These are phyloP conservation scores for Spheniscus humboldti DNA, from an alignment of 2,797 vertebrate species.

Conservation along the genomic window DNA sequence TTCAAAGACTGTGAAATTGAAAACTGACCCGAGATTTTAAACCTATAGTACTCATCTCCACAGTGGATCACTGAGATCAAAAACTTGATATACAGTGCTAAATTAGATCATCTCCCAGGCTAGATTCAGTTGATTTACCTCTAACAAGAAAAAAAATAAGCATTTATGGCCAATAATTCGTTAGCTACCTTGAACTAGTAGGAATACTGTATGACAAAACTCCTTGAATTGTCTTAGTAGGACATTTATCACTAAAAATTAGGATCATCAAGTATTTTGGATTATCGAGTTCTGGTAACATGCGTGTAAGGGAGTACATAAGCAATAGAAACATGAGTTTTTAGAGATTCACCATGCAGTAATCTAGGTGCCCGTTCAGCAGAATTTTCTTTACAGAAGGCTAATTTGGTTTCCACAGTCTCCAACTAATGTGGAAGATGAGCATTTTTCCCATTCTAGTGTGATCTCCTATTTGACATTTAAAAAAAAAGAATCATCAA, in stretches of 20 bases:
- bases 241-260: neutral
- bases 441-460: neutral
- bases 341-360: neutral
- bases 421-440: neutral
- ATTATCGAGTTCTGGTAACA: neutral
- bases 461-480: neutral
- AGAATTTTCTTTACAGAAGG: neutral
- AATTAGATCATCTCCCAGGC: neutral
- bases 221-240: neutral
- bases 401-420: neutral
- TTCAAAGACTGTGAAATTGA: neutral
- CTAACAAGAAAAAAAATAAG: neutral
- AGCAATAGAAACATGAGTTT: neutral
- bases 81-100: neutral
- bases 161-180: neutral
- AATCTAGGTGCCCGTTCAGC: neutral
- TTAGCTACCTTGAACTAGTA: neutral
- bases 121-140: neutral
- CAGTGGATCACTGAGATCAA: neutral
- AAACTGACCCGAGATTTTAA: neutral
- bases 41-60: too few species aligned
- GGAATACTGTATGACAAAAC: neutral
- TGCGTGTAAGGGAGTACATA: neutral
- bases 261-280: neutral
- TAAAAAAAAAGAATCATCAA: rapidly evolving